Base-by-base conservation (phyloP, 64 coral and sea anemone genomes). In the Cladopsammia gracilis region DNA sequence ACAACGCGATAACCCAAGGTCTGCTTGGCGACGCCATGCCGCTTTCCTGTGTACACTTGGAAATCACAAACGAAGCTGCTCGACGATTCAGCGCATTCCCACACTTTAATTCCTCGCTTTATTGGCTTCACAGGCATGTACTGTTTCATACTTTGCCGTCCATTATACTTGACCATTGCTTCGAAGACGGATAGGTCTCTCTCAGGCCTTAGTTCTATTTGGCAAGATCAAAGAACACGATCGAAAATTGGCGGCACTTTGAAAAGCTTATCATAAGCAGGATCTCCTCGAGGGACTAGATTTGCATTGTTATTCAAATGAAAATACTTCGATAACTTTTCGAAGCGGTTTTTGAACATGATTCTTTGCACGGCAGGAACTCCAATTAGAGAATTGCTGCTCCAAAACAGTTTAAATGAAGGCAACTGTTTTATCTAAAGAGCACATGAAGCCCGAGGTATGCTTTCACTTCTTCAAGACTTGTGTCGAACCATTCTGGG, bases 71-170 rank as follows among this genome's bases (percentile, higher is more conserved):
- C 75, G 57, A 71, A 93, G 66, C 91, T 48, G 57, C 87, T 73
- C 25, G 61, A 70, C 42, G 64, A 50, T 65, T 93, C 75, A 6
- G 75, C 66, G 22, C 83, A 79, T 8, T 67, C 83, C 84, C 91
- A 93, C 25, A 93, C 83, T 75, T 93, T 88, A 3, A 93, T 93
- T 45, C 84, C 84, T 53, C 62, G 66, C 69, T 93, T 93, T 45
- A 88, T 42, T 16, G 83, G 83, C 54, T 93, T 93, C 61, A 59
- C 49, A 13, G 91, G 91, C 62, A 93, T 54, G 34, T 79, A 87
- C 60, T 87, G 83, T 44, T 93, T 87, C 47, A 87, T 77, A 25
- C 72, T 57, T 66, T 64, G 70, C 22, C 62, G 15, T 71, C 74
- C 91, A 19, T 93, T 93, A 64, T 51, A 74, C 22, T 71, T 70